Evolutionary conservation across 2,888 invertebrate genomes (phyloP), one percentile per base, ranked within the genome.

Genomic region (Idaea dimidiata): DNA sequence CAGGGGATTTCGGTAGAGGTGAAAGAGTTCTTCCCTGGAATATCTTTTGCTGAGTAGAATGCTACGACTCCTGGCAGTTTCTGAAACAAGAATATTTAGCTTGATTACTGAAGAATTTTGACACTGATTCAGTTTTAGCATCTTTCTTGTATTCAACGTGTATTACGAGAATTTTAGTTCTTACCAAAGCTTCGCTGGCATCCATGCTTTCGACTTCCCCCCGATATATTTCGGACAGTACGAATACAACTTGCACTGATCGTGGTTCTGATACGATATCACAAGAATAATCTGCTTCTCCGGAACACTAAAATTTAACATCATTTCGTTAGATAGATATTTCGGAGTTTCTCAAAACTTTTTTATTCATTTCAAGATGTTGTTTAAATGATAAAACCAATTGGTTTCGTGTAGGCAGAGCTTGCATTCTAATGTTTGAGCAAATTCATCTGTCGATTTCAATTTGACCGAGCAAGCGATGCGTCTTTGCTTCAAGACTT

Each of bases 21-120:
- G 73, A 94, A 95, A 17, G 84, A 82, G 80, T 97, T 97, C 63
- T 84, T 87, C 0, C 96, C 96, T 0, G 96, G 96, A 57, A 97
- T 94, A 74, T 96, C 96, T 75, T 94, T 93, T 6, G 95, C 94
- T 3, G 93, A 88, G 65, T 93, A 93, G 72, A 95, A 95, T 0
- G 93, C 94, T 6, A 95, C 80, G 0, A 96, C 95, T 0, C 96
- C 96, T 43, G 94, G 90, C 31, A 94, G 77, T 80, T 92, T 93
- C 96, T 96, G 82, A 4, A 87, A 77, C 24, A 54, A 32, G 5
- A 57, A 17, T 17, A 56, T 14, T 3, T 3, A 43, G 8, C 43
- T 14, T 43, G 8, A 43, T 43, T 43, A 24, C 10, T 8, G 10
- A 2, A 43, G 43, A 14, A 8, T 43, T 43, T 6, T 10, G 14